Percentiles rank a stretch among this genome's conserved stretches.
Conservation (phyloP, 2,888 invertebrate species). For the Endotricha flammealis region DNA sequence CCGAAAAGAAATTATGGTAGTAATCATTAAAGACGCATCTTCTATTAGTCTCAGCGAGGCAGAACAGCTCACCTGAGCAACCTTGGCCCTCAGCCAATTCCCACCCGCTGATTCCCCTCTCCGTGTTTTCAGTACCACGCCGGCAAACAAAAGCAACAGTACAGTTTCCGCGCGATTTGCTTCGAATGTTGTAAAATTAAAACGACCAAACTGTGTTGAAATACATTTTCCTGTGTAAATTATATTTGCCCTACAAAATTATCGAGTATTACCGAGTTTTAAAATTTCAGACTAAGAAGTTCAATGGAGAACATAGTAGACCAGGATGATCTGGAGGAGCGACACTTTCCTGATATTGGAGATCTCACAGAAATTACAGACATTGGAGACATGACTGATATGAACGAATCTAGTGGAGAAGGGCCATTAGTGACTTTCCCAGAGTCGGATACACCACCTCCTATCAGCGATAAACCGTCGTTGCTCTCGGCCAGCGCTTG, state of each 20-base stretch:
- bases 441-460: slow-evolving; percentile 86
- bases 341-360: slow-evolving; percentile 65
- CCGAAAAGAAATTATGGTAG: too few relatives aligned
- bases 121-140: slow-evolving; percentile 66
- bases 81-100: slow-evolving; percentile 70
- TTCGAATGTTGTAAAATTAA: slow-evolving; percentile 22
- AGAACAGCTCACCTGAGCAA: slow-evolving; percentile 70
- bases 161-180: slow-evolving; percentile 44
- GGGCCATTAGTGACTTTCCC: slow-evolving; percentile 90
- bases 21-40: slow-evolving; percentile 13
- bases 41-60: slow-evolving; percentile 43
- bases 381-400: slow-evolving; percentile 71
- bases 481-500: slow-evolving; percentile 62
- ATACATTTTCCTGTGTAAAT: slow-evolving; percentile 13
- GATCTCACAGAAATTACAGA: slow-evolving; percentile 71
- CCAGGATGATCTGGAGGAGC: slow-evolving; percentile 71
- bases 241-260: slow-evolving; percentile 1
- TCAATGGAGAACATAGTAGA: slow-evolving; percentile 90
- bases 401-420: slow-evolving; percentile 60
- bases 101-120: slow-evolving; percentile 58
- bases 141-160: slow-evolving; percentile 71
- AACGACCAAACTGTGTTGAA: slow-evolving; percentile 10
- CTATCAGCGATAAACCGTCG: slow-evolving; percentile 64
- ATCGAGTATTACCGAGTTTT: background rate
- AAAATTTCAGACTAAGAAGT: slow-evolving; percentile 78